A percentile compares a stretch with the other conserved stretches of the same genome.
Conservation (phyloP, 2,113 vertebrate genomes). For the Nannobrachium achirus region DNA sequence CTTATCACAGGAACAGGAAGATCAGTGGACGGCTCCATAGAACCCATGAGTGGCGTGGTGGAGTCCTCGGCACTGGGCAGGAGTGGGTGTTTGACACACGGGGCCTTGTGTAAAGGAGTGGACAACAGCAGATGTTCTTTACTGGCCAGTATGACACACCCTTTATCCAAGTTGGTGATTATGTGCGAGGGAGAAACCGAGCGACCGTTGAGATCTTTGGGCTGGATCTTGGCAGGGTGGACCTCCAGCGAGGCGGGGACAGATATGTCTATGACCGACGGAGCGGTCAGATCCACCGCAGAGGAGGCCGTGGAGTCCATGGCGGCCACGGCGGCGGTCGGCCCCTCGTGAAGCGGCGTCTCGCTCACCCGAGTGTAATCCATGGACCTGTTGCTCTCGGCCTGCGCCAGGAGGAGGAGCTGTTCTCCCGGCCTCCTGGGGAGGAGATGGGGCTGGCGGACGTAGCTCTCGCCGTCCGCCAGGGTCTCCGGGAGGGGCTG, state of each 20-base stretch:
- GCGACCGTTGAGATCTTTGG: slow-evolving; percentile 47
- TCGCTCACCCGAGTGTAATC: slow-evolving; percentile 88
- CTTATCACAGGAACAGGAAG: slow-evolving; percentile 6
- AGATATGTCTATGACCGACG: slow-evolving; percentile 6
- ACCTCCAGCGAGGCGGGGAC: slow-evolving; percentile 33
- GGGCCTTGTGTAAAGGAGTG: slow-evolving; percentile 55
- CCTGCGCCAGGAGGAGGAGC: slow-evolving; percentile 84
- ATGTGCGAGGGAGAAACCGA: slow-evolving; percentile 33
- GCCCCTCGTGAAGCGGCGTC: slow-evolving; percentile 72
- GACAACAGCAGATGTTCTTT: slow-evolving; percentile 65
- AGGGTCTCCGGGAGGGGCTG: slow-evolving; percentile 93
- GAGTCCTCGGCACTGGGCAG: slow-evolving; percentile 41
- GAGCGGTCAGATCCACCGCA: slow-evolving; percentile 59
- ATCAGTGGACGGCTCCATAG: background rate
- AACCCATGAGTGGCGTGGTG: background rate
- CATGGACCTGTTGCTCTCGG: slow-evolving; percentile 81
- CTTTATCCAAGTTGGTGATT: slow-evolving; percentile 26
- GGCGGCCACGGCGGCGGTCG: slow-evolving; percentile 64
- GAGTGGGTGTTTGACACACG: slow-evolving; percentile 59
- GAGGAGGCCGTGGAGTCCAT: slow-evolving; percentile 78
- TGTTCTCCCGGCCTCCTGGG: slow-evolving; percentile 88
- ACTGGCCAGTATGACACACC: slow-evolving; percentile 26
- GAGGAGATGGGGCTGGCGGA: slow-evolving; percentile 86
- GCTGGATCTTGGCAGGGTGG: slow-evolving; percentile 14
- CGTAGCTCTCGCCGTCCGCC: slow-evolving; percentile 89